Evolutionary conservation across 2,888 invertebrate species (phyloP).

Genomic region (Mycogona germanica): DNA sequence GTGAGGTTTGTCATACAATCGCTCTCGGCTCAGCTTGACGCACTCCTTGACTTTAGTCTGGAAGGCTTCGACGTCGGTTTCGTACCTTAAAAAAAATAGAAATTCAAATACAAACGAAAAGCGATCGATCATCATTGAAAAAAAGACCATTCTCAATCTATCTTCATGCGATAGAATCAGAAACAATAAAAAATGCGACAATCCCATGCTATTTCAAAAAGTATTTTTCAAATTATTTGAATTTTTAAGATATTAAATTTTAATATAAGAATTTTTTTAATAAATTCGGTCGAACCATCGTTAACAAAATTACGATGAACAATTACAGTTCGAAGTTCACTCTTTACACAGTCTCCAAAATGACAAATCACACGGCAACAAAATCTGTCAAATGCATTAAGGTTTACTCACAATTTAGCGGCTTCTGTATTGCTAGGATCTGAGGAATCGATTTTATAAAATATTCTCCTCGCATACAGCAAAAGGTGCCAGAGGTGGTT

Average conservation of each 20-base stretch:
- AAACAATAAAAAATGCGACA: too few species aligned
- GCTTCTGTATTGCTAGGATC: conserved; percentile 59
- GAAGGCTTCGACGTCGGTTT: conserved; percentile 57
- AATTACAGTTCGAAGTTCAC: too few species aligned
- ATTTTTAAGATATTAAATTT: too few species aligned
- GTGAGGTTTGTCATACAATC: conserved; percentile 59
- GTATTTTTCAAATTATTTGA: too few species aligned
- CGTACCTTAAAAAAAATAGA: conserved; percentile 44
- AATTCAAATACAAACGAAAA: conserved; percentile 27
- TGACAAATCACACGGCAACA: too few species aligned
- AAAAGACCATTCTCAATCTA: too few species aligned
- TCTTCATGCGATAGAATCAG: too few species aligned
- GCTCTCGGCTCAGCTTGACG: conserved; percentile 55
- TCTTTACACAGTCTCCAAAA: too few species aligned
- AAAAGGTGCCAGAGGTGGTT: conserved; percentile 83
- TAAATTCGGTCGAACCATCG: too few species aligned
- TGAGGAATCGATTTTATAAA: conserved; percentile 65
- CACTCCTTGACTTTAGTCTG: conserved; percentile 55
- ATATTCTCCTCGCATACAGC: conserved; percentile 67
- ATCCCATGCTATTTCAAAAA: too few species aligned
- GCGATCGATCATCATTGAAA: conserved; percentile 24
- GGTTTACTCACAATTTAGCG: conserved; percentile 37
- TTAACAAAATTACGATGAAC: too few species aligned
- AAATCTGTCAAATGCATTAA: background rate
- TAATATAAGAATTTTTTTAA: too few species aligned